Conservation (phyloP, 2,113 vertebrate species). For the Hystrix cristata region DNA sequence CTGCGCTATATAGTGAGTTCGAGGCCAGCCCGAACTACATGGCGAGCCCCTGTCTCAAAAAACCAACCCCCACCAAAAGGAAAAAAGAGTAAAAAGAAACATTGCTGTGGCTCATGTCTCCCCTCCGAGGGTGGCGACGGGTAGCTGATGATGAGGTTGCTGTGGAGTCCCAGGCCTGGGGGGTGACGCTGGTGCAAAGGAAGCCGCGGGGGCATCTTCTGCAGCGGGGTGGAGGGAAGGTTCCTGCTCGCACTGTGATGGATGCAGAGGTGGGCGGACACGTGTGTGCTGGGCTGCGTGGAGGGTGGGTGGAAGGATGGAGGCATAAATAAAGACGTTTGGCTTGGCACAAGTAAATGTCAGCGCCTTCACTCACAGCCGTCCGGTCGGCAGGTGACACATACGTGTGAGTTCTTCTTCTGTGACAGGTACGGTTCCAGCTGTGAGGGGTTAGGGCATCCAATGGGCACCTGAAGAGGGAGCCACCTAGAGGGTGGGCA, state of each 20-base stretch:
- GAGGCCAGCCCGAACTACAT: not conserved
- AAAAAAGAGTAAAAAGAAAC: not conserved
- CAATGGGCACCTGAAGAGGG: not conserved
- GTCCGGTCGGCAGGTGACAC: not conserved
- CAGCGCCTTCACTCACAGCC: not conserved
- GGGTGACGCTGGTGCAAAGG: not conserved
- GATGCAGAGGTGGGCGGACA: too few relatives aligned
- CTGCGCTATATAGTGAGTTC: not conserved
- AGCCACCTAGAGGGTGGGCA: not conserved
- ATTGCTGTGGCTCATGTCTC: not conserved
- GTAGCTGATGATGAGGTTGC: not conserved
- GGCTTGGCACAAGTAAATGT: not conserved
- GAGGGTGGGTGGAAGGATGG: not conserved
- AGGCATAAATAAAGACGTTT: not conserved
- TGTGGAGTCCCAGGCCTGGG: not conserved
- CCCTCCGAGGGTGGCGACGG: not conserved
- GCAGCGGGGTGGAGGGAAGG: not conserved
- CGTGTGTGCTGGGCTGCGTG: not conserved
- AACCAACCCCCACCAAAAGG: not conserved
- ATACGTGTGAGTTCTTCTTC: not conserved
- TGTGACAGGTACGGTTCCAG: rapidly evolving
- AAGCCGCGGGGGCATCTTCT: not conserved
- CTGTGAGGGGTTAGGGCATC: not conserved
- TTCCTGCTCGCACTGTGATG: not conserved
- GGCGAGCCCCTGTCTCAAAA: not conserved